Conservation (phyloP, 2,797 vertebrate genomes). For the Lindbergichthys nudifrons region DNA sequence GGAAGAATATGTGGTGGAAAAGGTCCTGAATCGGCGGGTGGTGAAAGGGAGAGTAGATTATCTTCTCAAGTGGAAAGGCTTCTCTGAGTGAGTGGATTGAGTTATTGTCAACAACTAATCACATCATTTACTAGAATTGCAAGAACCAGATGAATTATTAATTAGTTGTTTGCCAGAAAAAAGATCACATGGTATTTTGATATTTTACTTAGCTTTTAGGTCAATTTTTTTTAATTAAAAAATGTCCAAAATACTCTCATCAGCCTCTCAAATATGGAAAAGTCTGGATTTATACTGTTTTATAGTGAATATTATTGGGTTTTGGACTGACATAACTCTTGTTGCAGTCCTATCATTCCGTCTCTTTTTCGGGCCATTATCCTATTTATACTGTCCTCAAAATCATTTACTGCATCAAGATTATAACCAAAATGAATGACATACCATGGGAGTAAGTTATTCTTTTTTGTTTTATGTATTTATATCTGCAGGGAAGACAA, state of each 20-base stretch:
- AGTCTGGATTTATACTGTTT: no score
- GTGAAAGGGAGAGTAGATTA: slow-evolving; percentile 97
- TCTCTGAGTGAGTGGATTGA: slow-evolving; percentile 91
- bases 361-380: not conserved
- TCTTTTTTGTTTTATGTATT: not conserved
- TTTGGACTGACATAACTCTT: no score
- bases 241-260: no score
- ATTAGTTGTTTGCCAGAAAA: no score
- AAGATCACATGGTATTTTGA: no score
- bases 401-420: not conserved
- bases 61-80: slow-evolving; percentile 99
- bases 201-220: no score
- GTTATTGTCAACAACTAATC: not conserved
- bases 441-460: fast-evolving
- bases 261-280: no score
- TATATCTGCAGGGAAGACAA: slow-evolving; percentile 91
- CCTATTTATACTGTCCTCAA: not conserved
- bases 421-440: not conserved
- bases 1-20: slow-evolving; percentile 98
- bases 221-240: no score
- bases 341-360: no score
- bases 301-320: no score
- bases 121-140: not conserved
- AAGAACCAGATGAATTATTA: no score
- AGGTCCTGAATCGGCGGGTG: slow-evolving; percentile 94